These are phyloP conservation scores for Tethya wilhelma DNA, from an alignment of 37 sponge, comb jelly and placozoan genomes.

Conservation along the genomic window DNA sequence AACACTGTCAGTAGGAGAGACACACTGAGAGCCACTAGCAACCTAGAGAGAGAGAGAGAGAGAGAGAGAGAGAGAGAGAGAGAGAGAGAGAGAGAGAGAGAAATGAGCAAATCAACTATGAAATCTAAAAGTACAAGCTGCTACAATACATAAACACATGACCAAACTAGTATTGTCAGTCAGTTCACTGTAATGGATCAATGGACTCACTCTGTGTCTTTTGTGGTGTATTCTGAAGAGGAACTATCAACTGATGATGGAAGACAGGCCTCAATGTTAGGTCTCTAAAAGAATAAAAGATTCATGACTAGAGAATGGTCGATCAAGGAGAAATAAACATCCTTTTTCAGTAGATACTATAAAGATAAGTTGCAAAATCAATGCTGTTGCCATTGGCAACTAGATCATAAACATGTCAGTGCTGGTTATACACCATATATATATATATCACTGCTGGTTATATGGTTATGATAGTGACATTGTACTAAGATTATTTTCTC, in stretches of 20 bases:
- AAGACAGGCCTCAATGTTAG: conserved; percentile 57
- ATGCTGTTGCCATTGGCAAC: conserved; percentile 35
- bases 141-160: too few species aligned
- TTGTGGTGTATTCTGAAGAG: conserved; percentile 51
- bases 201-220: conserved; percentile 60
- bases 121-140: too few species aligned
- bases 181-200: not conserved
- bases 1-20: conserved; percentile 44
- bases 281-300: conserved; percentile 25
- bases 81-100: not conserved
- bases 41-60: conserved; percentile 8
- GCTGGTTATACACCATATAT: too few species aligned
- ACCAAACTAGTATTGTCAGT: too few species aligned
- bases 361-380: not conserved
- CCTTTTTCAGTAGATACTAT: too few species aligned
- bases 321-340: too few species aligned
- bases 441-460: not conserved
- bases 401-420: not conserved
- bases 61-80: not conserved
- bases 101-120: not conserved
- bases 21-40: conserved; percentile 50
- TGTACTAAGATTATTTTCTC: not conserved
- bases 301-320: too few species aligned
- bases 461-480: too few species aligned
- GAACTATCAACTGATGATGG: not conserved